Percentiles rank a stretch among this genome's conserved stretches.
Evolutionary conservation across 2,888 invertebrate genomes (phyloP).

Genomic region (Ectemnius lituratus): DNA sequence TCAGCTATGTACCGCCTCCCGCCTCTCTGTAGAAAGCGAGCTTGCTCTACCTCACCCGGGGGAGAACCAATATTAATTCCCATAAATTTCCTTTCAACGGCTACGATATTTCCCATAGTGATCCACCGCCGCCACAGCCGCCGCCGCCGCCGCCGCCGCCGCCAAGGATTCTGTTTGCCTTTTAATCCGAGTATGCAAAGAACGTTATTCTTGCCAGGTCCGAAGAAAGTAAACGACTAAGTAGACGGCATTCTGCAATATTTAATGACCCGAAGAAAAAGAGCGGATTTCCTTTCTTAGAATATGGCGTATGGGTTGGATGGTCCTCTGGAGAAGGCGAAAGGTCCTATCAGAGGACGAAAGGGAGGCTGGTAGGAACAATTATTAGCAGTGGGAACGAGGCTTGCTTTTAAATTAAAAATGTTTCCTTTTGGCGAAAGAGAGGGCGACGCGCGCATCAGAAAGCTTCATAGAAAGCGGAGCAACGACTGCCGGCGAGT

Average conservation of each 20-base stretch:
- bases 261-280: conserved; percentile 38
- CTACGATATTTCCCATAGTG: conserved; percentile 63
- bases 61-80: conserved; percentile 77
- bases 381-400: neutral
- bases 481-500: conserved; percentile 10
- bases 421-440: neutral
- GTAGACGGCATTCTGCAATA: conserved; percentile 37
- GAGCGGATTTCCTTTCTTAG: too few species aligned
- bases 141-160: neutral
- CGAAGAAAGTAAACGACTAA: neutral
- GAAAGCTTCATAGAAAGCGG: conserved; percentile 13
- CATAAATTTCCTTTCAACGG: conserved; percentile 78
- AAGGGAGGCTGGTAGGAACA: conserved; percentile 1
- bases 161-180: conserved; percentile 69
- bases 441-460: neutral
- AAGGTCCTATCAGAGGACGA: neutral
- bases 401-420: neutral
- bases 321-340: neutral
- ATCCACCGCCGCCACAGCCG: neutral
- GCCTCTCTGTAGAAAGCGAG: conserved; percentile 22
- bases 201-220: conserved; percentile 69
- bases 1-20: conserved; percentile 46
- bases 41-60: conserved; percentile 58
- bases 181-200: conserved; percentile 77
- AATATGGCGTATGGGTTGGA: neutral